These are phyloP conservation scores for Thalassoma bifasciatum DNA, from an alignment of 2,113 vertebrate species.

Conservation along the genomic window DNA sequence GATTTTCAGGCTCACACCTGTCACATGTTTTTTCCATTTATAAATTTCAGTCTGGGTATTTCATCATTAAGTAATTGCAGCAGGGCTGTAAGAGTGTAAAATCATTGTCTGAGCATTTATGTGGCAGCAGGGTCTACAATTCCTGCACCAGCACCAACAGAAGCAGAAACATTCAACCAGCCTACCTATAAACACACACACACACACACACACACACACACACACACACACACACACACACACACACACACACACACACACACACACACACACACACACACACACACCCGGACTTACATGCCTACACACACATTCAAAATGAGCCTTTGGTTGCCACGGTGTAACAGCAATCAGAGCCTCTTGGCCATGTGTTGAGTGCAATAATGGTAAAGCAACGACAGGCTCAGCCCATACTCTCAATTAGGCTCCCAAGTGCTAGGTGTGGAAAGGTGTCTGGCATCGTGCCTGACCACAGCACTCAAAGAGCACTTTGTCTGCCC, in stretches of 20 bases:
- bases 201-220: neutral
- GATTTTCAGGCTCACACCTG: conserved; percentile 47
- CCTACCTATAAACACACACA: conserved; percentile 39
- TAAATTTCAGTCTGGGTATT: conserved; percentile 40
- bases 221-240: conserved; percentile 21
- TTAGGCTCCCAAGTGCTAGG: conserved; percentile 82
- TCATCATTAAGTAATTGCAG: conserved; percentile 44
- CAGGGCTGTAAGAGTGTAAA: conserved; percentile 33
- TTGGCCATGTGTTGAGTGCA: conserved; percentile 73
- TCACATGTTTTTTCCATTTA: conserved; percentile 57
- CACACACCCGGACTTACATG: too few species aligned
- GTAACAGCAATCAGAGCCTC: conserved; percentile 64
- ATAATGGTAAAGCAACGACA: conserved; percentile 77
- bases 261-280: conserved; percentile 25
- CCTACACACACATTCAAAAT: conserved; percentile 21
- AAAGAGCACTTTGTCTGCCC: conserved; percentile 87
- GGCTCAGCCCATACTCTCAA: conserved; percentile 69
- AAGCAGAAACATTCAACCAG: conserved; percentile 67
- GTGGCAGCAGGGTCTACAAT: conserved; percentile 27
- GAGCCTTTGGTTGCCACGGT: conserved; percentile 60
- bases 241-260: conserved; percentile 23
- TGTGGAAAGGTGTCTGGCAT: conserved; percentile 87
- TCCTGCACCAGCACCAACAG: conserved; percentile 49
- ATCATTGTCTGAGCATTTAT: conserved; percentile 54
- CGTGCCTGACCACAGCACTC: conserved; percentile 82